Conservation (phyloP, 2,113 vertebrate species). For the Indri indri region DNA sequence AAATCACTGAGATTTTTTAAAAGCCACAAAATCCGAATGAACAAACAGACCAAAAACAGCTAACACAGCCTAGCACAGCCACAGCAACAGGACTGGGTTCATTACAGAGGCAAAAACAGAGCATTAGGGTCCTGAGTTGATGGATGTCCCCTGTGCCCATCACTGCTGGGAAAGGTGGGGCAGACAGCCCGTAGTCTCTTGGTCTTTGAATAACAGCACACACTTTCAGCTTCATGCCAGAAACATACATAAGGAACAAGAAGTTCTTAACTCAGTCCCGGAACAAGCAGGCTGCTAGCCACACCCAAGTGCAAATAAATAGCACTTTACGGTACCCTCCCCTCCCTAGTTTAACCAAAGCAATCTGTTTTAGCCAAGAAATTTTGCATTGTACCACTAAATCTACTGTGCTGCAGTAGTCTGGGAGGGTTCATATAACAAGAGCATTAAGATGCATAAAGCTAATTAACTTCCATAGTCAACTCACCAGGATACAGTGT, state of each 20-base stretch:
- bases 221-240: neutral
- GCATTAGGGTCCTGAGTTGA: neutral
- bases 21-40: slow-evolving; percentile 20
- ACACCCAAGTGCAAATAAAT: neutral
- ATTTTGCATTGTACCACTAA: slow-evolving; percentile 21
- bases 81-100: neutral
- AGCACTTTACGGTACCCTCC: neutral
- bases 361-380: slow-evolving; percentile 37
- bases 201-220: neutral
- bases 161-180: neutral
- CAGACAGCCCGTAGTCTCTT: neutral
- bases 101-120: neutral
- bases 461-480: slow-evolving; percentile 35
- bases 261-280: neutral
- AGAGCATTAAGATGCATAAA: slow-evolving; percentile 18
- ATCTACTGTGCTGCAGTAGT: neutral
- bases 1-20: neutral
- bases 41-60: slow-evolving; percentile 8
- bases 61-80: neutral
- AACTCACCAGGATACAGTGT: neutral
- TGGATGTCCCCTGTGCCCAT: neutral
- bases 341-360: neutral
- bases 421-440: slow-evolving; percentile 1
- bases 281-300: neutral
- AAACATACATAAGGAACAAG: neutral